Base-by-base conservation (phyloP, 2,888 invertebrate species). In the Protodeltote pygarga region DNA sequence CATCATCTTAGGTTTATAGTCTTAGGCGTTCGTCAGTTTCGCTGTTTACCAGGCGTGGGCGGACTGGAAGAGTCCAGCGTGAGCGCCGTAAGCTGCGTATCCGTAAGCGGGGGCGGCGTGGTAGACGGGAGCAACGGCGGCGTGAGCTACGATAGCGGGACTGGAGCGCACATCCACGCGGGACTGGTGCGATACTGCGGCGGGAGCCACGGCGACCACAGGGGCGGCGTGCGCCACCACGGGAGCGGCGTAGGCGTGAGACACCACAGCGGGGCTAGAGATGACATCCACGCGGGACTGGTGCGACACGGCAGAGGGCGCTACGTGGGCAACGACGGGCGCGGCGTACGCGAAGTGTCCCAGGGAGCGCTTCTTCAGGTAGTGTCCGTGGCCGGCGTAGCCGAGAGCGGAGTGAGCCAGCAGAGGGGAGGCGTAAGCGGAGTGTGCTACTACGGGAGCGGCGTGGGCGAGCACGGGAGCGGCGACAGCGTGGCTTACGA, bases 271-370 rank as follows among this genome's bases (percentile, higher is more conserved):
- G 23, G 74, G 77, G 60, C 74, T 76, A 42, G 74, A 70, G 48
- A 54, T 27, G 21, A 67, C 57, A 4, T 65, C 66, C 8, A 66
- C 53, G 20, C 65, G 89, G 58, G 93, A 92, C 71, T 93, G 93
- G 69, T 89, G 91, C 2, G 91, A 92, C 5, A 93, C 92, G 17
- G 86, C 87, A 32, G 92, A 77, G 10, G 92, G 85, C 20, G 89
- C 88, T 10, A 54, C 59, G 28, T 55, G 55, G 4, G 48, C 41
- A 32, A 72, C 52, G 34, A 73, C 41, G 48, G 81, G 74, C 15
- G 85, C 68, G 77, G 80, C 39, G 71, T 79, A 68, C 0, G 81
- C 75, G 59, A 75, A 48, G 71, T 81, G 76, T 39, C 76, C 73
- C 60, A 81, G 60, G 31, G 82, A 82, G 39, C 84, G 82, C 62